Conservation (phyloP, 2,888 invertebrate species). For the Meteorus colon region DNA sequence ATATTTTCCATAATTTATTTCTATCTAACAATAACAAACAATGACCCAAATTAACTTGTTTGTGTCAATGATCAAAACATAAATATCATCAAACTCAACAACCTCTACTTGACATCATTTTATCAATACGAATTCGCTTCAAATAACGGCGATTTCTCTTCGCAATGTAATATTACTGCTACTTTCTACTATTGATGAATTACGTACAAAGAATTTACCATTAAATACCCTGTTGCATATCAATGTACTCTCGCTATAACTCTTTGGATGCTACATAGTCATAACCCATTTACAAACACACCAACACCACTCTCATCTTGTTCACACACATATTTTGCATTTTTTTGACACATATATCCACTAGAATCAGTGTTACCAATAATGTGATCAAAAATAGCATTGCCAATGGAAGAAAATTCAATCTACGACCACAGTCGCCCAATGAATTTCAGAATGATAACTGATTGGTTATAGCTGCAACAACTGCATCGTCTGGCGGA, state of each 20-base stretch:
- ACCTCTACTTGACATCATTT: background rate
- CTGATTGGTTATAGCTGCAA: no score
- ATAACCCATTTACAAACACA: background rate
- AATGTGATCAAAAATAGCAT: no score
- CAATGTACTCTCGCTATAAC: background rate
- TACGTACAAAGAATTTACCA: background rate
- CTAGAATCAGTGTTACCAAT: no score
- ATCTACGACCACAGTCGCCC: no score
- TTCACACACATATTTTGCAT: no score
- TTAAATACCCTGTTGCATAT: background rate
- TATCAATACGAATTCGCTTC: background rate
- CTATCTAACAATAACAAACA: background rate
- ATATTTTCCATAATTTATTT: constrained; percentile 44
- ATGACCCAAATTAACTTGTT: background rate
- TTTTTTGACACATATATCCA: no score
- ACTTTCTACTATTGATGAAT: no score
- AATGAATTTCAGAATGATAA: no score
- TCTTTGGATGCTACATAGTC: background rate
- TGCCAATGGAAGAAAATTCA: no score
- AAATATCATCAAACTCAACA: background rate
- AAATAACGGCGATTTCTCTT: background rate
- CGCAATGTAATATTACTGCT: no score
- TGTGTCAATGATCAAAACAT: background rate
- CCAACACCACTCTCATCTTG: no score
- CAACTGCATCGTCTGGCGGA: no score